phyloP scores from a whole-genome alignment of 2,797 vertebrate genomes.

The Fistularia tabacaria region DNA sequence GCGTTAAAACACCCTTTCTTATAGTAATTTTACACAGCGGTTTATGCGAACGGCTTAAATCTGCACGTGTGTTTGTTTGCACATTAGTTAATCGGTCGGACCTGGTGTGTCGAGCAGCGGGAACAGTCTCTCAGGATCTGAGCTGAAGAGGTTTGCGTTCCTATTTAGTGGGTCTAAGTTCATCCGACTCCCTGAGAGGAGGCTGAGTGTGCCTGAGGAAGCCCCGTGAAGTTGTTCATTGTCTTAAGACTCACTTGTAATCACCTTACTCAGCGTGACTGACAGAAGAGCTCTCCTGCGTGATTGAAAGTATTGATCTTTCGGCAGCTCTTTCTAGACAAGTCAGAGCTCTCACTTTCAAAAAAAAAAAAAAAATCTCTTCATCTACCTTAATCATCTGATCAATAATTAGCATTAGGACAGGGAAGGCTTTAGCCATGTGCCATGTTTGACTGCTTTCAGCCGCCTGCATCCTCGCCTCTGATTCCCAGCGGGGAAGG shows the following conservation, averaged over 20 bases:
- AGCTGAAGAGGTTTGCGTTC: slow-evolving; percentile 53
- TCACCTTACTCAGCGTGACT: slow-evolving; percentile 91
- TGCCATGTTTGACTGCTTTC: slow-evolving; percentile 74
- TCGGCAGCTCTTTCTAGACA: slow-evolving; percentile 79
- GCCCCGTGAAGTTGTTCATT: slow-evolving; percentile 85
- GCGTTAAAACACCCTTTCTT: too few species aligned
- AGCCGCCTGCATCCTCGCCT: slow-evolving; percentile 47
- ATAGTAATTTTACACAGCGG: neutral
- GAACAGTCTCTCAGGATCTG: slow-evolving; percentile 31
- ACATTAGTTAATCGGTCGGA: slow-evolving; percentile 30
- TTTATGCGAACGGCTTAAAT: neutral
- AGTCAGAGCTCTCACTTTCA: slow-evolving; percentile 69
- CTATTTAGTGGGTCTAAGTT: slow-evolving; percentile 80
- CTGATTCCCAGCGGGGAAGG: slow-evolving; percentile 69
- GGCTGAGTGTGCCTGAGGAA: slow-evolving; percentile 81
- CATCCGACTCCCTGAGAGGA: slow-evolving; percentile 84
- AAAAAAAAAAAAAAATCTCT: slow-evolving; percentile 78
- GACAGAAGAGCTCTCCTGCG: slow-evolving; percentile 87
- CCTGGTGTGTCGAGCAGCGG: slow-evolving; percentile 20
- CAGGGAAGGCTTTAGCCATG: slow-evolving; percentile 80
- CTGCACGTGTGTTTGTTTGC: slow-evolving; percentile 11
- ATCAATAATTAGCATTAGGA: slow-evolving; percentile 92
- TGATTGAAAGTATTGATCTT: slow-evolving; percentile 97
- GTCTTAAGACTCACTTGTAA: slow-evolving; percentile 96
- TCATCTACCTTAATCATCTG: slow-evolving; percentile 96